These are phyloP conservation scores for Plebejus anna DNA, from an alignment of 2,888 invertebrate genomes.

Conservation along the genomic window DNA sequence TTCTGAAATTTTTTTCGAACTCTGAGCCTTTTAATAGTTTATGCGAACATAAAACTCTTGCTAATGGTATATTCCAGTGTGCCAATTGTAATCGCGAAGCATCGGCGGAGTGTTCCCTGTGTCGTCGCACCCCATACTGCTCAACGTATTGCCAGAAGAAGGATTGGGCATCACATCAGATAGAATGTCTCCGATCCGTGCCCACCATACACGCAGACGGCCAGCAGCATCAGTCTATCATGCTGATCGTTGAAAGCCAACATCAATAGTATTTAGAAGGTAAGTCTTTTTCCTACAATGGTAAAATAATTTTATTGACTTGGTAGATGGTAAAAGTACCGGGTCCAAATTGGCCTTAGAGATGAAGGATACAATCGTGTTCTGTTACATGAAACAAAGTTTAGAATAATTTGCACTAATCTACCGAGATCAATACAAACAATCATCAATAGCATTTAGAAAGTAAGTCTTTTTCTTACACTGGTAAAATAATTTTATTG, in stretches of 20 bases:
- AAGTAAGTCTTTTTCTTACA: no score
- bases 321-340: not conserved
- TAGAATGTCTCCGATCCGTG: conserved; percentile 88
- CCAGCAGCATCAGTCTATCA: conserved; percentile 85
- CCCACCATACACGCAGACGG: conserved; percentile 70
- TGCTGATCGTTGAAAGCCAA: conserved; percentile 91
- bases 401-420: no score
- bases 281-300: conserved; percentile 29
- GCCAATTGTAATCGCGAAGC: conserved; percentile 94
- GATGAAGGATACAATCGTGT: not conserved
- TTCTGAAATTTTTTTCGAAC: no score
- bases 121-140: conserved; percentile 92
- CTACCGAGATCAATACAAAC: not conserved
- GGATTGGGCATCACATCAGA: conserved; percentile 92
- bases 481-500: no score
- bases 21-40: no score
- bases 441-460: no score
- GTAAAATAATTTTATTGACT: not conserved
- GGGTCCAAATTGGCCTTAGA: not conserved
- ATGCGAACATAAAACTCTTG: not conserved
- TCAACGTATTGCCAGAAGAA: conserved; percentile 94
- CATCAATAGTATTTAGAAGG: conserved; percentile 68
- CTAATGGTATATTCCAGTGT: conserved; percentile 79
- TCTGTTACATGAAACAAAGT: no score
- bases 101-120: conserved; percentile 91